Base-by-base conservation (phyloP, 2,113 vertebrate genomes). In the Epinephelus fuscoguttatus region DNA sequence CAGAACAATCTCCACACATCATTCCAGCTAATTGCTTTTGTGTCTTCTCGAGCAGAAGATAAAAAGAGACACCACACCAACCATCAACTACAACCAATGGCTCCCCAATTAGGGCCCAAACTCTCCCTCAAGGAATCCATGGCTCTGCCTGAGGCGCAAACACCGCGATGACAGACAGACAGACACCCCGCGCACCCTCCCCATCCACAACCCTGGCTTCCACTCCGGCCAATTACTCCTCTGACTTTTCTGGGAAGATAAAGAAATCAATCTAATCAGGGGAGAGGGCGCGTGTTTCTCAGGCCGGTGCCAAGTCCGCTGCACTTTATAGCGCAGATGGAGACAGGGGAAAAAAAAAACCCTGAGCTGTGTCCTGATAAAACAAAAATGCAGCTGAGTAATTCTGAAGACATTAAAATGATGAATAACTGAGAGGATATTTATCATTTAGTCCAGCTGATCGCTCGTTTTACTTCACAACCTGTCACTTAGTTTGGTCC, bases 241-340 rank as follows among this genome's bases (percentile, higher is more conserved):
- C 70, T 60, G 45, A 78, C 74, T 75, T 67, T 49, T 63, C 63
- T 66, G 67, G 25, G 49, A 64, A 62, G 57, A 56, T 49, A 18
- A 60, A 47, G 18, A 9, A 62, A 87, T 87, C 79, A 12, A n/a
- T 85, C 71, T 61, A 15, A 76, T 73, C 66, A 17, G 76, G 53
- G 55, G 6, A 30, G 42, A 53, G 67, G 6, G 82, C 49, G 37
- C 52, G 33, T 10, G 6, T 49, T 40, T 23, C 56, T 45, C 66
- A 19, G 76, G 53, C 61, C 23, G 30, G 61, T 49, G 71, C 61
- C 76, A 52, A 78, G 60, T 66, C 25, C n/a, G 47, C 33, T 53
- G 64, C 75, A 50, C 40, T 45, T 47, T 42, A 6, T 0, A 9
- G 49, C 55, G 61, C 59, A 63, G 40, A 83, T 47, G 37, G 33